Evolutionary conservation across 2,888 invertebrate species (phyloP), one percentile per base, ranked within the genome.

Genomic region (Anodontia alba): DNA sequence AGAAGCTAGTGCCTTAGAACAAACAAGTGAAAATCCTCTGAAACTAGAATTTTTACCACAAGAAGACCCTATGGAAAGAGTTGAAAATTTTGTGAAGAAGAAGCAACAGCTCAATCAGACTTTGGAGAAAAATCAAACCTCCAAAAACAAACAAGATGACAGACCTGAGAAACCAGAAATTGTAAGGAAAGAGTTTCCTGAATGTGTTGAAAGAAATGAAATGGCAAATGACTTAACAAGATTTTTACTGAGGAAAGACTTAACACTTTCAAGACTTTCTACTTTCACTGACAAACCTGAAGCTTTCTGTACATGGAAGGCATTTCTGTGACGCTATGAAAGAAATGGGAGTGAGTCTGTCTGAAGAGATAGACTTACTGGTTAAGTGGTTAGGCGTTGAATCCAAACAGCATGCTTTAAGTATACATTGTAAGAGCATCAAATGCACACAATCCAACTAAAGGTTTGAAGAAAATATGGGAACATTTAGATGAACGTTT

Each of bases 341-440:
- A n/a, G 67, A 33, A 67, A n/a, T 67, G 20, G 36, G 67, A 23
- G 67, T 67, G 8, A 12, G 36, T 1, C 38, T 36, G 7, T 38
- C n/a, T 10, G 36, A 67, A 36, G 67, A 67, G 20, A 20, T 36
- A 8, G 67, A 67, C 20, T 67, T 67, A 38, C 67, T 67, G 15
- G 23, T 67, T 8, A 67, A 67, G 38, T 67, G 67, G 67, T 38
- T 67, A 8, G 67, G 67, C 8, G 5, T n/a, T 10, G 67, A 67
- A n/a, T 67, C 67, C 3, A n/a, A 12, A 5, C 33, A 67, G 23
- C 67, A 67, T 67, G 67, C 67, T n/a, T 15, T 67, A 8, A 67
- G 36, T 23, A 23, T n/a, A n/a, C n/a, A n/a, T n/a, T n/a, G n/a
- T 67, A 42, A 67, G 20, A 42, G 67, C 67, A 20, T 3, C 8